These are phyloP conservation scores for Sciurus carolinensis DNA, from an alignment of 2,797 vertebrate genomes.

Conservation along the genomic window DNA sequence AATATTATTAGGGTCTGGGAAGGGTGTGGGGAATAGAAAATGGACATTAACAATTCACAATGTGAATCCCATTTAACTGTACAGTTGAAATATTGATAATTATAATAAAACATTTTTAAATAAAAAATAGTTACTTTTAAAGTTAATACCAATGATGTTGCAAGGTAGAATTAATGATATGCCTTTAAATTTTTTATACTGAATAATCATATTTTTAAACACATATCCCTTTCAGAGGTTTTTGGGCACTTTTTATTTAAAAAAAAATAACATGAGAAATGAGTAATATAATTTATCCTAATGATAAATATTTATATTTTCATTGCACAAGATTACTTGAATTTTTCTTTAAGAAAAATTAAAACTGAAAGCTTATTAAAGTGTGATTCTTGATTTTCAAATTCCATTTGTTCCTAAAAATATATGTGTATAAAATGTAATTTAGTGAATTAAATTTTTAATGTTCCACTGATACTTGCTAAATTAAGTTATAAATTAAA, in stretches of 20 bases:
- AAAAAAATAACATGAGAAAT: conserved; percentile 34
- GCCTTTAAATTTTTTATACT: not conserved
- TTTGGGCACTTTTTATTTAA: conserved; percentile 44
- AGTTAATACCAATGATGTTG: conserved; percentile 19
- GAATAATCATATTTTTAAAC: conserved; percentile 55
- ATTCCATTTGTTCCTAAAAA: conserved; percentile 66
- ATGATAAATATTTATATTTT: conserved; percentile 55
- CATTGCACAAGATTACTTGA: conserved; percentile 37
- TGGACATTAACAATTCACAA: not conserved
- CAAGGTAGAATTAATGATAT: conserved; percentile 34
- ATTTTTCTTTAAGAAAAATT: conserved; percentile 44
- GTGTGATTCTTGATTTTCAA: conserved; percentile 51
- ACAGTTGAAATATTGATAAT: not conserved
- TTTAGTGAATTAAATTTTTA: conserved; percentile 63
- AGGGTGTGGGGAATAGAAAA: not conserved
- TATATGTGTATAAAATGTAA: not conserved
- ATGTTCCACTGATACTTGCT: conserved; percentile 7
- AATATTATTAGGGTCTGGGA: not conserved
- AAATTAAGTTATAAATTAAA: conserved; percentile 59
- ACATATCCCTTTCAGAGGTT: conserved; percentile 34
- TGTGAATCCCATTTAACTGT: not conserved
- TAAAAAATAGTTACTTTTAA: not conserved
- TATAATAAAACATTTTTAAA: not conserved
- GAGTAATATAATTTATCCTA: conserved; percentile 4
- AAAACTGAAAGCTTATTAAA: conserved; percentile 57